Evolutionary conservation across 2,888 invertebrate genomes (phyloP), one percentile per base, ranked within the genome.

Genomic region (Ethmia dodecea): DNA sequence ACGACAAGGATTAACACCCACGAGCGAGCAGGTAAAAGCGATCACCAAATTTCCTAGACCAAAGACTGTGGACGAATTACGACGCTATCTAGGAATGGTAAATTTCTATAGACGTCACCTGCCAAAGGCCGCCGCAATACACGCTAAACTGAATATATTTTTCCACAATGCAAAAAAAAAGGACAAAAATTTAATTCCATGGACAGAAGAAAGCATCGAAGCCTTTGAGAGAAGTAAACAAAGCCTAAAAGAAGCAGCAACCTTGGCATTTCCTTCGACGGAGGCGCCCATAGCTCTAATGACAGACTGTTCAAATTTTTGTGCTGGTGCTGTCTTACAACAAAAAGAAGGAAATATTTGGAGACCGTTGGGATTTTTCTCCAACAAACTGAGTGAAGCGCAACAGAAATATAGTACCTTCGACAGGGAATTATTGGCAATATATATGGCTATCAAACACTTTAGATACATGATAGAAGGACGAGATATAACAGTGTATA

Each of bases 251-350:
- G 28, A 38, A 12, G 44, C 45, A 10, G 40, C 18, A 13, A 32
- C 30, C 3, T 31, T 44, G 25, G 22, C 37, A 2, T 25, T 57
- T 28, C 41, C 42, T n/a, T 13, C 13, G 1, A 9, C 33, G 2
- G 33, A 47, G 13, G 49, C 52, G 3, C 28, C 37, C 5, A 16
- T 64, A n/a, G 38, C 54, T 9, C 10, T 45, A 1, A 37, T 38
- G 37, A 22, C 31, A 5, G 45, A 46, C 14, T 65, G 67, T 3
- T 67, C 66, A 0, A 52, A 64, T 20, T 35, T 24, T 1, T 52
- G 63, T 3, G 47, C 60, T 3, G 70, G 67, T 3, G 62, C 60
- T 3, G 54, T 49, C 0, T 26, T 74, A 10, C 56, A 71, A 40
- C 64, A 68, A 44, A 18, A 38, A 3, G 33, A 42, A 29, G 4